Conservation (phyloP, 2,113 vertebrate species). For the Scomber colias region DNA sequence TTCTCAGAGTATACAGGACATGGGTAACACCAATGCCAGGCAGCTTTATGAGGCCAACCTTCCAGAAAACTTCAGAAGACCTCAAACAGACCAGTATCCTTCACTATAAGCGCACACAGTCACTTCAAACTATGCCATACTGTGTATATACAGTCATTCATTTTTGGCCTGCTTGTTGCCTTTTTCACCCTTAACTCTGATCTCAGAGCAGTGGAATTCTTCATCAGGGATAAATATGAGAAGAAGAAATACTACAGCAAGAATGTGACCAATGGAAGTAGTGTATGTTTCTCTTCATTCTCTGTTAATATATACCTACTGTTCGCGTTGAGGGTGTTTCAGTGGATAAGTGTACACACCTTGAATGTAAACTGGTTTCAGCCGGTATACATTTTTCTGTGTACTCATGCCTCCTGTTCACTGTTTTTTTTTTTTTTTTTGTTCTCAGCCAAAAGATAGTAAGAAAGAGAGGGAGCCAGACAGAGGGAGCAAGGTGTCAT, state of each 20-base stretch:
- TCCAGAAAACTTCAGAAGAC: slow-evolving; percentile 90
- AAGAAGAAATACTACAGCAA: slow-evolving; percentile 97
- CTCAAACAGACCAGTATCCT: slow-evolving; percentile 82
- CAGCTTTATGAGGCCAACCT: slow-evolving; percentile 88
- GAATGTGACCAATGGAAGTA: slow-evolving; percentile 89
- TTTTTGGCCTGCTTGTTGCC: background rate
- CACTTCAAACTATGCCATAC: background rate
- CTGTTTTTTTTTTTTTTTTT: background rate
- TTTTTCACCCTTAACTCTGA: slow-evolving; percentile 56
- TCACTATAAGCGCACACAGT: background rate
- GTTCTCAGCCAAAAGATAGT: slow-evolving; percentile 85
- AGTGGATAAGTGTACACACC: background rate
- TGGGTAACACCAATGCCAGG: slow-evolving; percentile 96
- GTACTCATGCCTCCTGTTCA: background rate
- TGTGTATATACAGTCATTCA: background rate
- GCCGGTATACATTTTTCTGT: background rate
- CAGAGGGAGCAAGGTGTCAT: slow-evolving; percentile 80
- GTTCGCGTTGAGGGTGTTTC: background rate
- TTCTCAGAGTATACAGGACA: slow-evolving; percentile 95
- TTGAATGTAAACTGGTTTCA: background rate
- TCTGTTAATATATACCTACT: background rate
- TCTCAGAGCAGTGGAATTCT: slow-evolving; percentile 95
- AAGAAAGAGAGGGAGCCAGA: slow-evolving; percentile 91
- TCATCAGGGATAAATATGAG: slow-evolving; percentile 98
- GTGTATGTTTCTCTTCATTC: slow-evolving; percentile 86